These are phyloP conservation scores for Halictus ligatus DNA, from an alignment of 2,888 invertebrate species.

Conservation along the genomic window DNA sequence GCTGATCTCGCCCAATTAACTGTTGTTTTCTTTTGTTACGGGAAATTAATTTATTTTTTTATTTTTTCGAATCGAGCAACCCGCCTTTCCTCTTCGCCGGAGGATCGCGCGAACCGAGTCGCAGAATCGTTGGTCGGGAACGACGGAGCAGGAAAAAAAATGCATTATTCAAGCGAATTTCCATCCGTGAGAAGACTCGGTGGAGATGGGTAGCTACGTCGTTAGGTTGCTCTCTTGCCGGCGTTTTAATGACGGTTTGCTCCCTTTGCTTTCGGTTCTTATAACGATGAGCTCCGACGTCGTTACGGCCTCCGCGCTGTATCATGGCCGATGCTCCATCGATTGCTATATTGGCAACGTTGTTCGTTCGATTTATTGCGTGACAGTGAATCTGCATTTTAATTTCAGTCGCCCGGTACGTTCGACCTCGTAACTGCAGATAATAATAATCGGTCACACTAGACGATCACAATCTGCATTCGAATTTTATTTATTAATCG, in stretches of 20 bases:
- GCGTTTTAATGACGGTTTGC: slow-evolving; percentile 76
- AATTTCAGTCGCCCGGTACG: not conserved
- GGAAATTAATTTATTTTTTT: not conserved
- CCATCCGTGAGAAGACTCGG: slow-evolving; percentile 79
- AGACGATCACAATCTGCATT: not conserved
- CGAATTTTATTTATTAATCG: not conserved
- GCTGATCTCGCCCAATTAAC: not conserved
- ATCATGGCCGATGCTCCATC: slow-evolving; percentile 48
- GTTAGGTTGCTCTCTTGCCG: slow-evolving; percentile 82
- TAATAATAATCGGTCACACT: not conserved
- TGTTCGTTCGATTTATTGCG: slow-evolving; percentile 18
- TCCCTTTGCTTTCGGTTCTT: slow-evolving; percentile 73
- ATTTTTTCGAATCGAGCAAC: not conserved
- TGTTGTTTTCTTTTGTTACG: not conserved
- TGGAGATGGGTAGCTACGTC: slow-evolving; percentile 76
- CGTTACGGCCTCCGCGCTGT: slow-evolving; percentile 66
- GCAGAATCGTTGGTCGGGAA: slow-evolving; percentile 41
- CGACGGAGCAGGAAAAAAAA: slow-evolving; percentile 69
- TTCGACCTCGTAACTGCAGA: not conserved
- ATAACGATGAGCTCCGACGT: slow-evolving; percentile 72
- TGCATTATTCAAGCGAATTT: slow-evolving; percentile 82
- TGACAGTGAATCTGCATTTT: not conserved
- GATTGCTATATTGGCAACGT: slow-evolving; percentile 41
- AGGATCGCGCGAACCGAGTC: slow-evolving; percentile 22
- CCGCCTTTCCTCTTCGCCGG: slow-evolving; percentile 11